Percentiles rank a stretch among this genome's conserved stretches.
Conservation (phyloP, 2,797 vertebrate genomes). For the Acropternis orthonyx region DNA sequence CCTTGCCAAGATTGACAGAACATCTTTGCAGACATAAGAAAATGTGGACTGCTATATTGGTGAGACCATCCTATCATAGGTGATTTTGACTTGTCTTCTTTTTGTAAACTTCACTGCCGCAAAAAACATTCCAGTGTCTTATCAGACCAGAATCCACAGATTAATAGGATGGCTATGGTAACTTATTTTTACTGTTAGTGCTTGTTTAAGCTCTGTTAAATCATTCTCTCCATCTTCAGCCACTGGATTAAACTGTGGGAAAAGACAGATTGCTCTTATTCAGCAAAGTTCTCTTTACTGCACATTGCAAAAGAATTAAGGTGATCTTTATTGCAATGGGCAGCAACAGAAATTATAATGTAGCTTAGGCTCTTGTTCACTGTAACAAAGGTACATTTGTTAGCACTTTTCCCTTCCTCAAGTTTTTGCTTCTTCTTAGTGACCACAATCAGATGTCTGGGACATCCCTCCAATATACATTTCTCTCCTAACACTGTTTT, state of each 20-base stretch:
- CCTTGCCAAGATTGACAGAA: neutral
- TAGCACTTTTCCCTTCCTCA: neutral
- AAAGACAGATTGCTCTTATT: neutral
- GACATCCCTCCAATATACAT: neutral
- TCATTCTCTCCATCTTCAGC: neutral
- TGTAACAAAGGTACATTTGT: neutral
- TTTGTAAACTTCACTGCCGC: neutral
- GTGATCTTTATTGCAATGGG: neutral
- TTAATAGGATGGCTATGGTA: neutral
- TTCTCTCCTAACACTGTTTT: neutral
- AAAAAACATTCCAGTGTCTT: neutral
- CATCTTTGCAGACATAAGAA: neutral
- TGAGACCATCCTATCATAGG: neutral
- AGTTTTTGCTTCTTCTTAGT: neutral
- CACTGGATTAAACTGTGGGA: neutral
- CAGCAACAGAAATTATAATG: neutral
- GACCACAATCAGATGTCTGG: neutral
- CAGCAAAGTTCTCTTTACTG: neutral
- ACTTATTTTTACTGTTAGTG: neutral
- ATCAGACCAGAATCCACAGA: neutral
- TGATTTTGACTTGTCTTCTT: neutral
- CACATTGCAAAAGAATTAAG: neutral
- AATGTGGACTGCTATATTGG: neutral
- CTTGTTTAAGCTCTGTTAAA: neutral
- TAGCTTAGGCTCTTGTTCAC: neutral